Conservation (phyloP, 2,113 vertebrate genomes). For the Elephas maximus region DNA sequence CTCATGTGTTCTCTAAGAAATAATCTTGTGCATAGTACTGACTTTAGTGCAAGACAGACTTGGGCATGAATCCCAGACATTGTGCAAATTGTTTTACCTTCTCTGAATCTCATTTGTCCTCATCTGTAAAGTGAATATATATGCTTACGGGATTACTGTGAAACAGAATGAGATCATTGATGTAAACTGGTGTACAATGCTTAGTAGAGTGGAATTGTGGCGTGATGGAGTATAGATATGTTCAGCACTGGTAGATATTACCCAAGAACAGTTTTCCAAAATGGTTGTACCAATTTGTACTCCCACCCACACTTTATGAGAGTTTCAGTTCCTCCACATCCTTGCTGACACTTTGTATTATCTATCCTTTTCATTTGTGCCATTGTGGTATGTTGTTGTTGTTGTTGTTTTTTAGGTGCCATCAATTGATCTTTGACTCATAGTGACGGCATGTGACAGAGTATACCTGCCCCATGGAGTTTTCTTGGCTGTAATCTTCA, state of each 20-base stretch:
- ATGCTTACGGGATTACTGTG: not conserved
- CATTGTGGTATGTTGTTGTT: not conserved
- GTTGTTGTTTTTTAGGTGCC: too few species aligned
- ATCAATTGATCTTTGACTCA: too few species aligned
- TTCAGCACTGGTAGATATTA: not conserved
- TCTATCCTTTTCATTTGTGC: not conserved
- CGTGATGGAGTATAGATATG: not conserved
- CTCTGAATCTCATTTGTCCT: not conserved
- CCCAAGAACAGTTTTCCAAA: not conserved
- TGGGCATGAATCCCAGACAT: not conserved
- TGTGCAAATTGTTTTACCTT: slow-evolving; percentile 8
- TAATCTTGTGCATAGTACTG: not conserved
- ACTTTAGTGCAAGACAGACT: not conserved
- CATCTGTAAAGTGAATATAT: not conserved
- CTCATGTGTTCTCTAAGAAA: slow-evolving; percentile 5
- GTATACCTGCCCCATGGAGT: too few species aligned
- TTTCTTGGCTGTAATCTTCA: too few species aligned
- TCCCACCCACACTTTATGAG: not conserved
- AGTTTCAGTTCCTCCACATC: not conserved
- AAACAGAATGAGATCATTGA: not conserved
- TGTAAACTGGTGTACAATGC: not conserved
- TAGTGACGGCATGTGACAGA: too few species aligned
- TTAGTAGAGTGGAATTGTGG: not conserved
- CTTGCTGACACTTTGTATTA: too few species aligned
- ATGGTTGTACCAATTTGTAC: not conserved